These are phyloP conservation scores for Tetraneura akinire DNA, from an alignment of 1,140 invertebrate species.

Conservation along the genomic window DNA sequence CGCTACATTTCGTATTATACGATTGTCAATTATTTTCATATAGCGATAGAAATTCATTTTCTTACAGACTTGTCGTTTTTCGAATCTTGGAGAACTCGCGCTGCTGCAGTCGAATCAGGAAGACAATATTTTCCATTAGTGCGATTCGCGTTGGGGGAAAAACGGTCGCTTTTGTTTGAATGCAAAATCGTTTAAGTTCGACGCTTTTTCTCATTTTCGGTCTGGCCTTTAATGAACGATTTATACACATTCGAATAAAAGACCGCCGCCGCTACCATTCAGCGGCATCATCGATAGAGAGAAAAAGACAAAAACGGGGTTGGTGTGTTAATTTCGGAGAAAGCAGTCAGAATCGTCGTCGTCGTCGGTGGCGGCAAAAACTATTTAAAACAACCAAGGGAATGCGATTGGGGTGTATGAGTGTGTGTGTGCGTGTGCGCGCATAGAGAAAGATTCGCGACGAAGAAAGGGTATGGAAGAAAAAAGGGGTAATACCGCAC, in stretches of 20 bases:
- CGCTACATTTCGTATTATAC: no score
- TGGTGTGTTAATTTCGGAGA: constrained; percentile 49
- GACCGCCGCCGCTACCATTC: background rate
- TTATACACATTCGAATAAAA: constrained; percentile 45
- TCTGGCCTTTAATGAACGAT: constrained; percentile 50
- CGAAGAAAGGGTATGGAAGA: constrained; percentile 13
- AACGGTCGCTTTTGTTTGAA: constrained; percentile 46
- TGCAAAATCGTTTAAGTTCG: constrained; percentile 50
- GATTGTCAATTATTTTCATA: constrained; percentile 8
- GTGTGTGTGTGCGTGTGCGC: background rate
- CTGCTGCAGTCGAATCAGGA: background rate
- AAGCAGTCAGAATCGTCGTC: constrained; percentile 26
- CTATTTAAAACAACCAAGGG: constrained; percentile 50
- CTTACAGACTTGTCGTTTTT: background rate
- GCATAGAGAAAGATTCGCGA: constrained; percentile 27
- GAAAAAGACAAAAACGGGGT: constrained; percentile 41
- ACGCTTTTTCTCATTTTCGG: constrained; percentile 50
- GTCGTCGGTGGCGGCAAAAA: constrained; percentile 42
- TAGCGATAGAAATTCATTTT: constrained; percentile 26
- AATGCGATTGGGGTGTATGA: constrained; percentile 41
- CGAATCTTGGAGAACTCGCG: background rate
- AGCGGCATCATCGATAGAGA: background rate
- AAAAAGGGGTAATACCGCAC: constrained; percentile 42
- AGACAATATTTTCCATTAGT: constrained; percentile 50
- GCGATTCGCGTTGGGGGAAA: constrained; percentile 25